Percentiles rank a stretch among this genome's conserved stretches.
Evolutionary conservation across 2,888 invertebrate species (phyloP).

Genomic region (Sinotaia quadrata): DNA sequence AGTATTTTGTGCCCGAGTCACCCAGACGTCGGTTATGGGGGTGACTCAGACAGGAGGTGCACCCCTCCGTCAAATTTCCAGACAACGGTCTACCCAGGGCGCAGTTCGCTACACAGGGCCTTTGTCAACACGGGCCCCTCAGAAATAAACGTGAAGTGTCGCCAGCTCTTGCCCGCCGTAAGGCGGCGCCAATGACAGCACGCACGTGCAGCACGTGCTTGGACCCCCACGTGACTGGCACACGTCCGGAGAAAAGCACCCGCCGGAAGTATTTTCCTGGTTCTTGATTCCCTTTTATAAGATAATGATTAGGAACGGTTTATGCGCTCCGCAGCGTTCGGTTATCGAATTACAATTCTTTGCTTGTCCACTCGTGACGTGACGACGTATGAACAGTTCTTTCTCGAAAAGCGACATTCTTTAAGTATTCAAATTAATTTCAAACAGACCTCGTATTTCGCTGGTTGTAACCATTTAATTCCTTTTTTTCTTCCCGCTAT

Average conservation of each 20-base stretch:
- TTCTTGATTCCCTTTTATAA: constrained; percentile 18
- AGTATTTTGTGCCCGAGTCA: too few species aligned
- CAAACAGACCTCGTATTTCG: too few species aligned
- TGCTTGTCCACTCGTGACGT: constrained; percentile 24
- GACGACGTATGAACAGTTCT: too few species aligned
- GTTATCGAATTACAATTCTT: constrained; percentile 16
- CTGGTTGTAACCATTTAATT: too few species aligned
- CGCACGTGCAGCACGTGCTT: constrained; percentile 29
- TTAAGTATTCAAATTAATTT: too few species aligned
- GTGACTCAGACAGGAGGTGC: too few species aligned
- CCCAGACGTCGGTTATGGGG: too few species aligned
- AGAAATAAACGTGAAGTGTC: constrained; percentile 6
- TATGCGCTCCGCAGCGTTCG: constrained; percentile 13
- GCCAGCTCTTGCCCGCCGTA: constrained; percentile 6
- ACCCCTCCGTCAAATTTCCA: too few species aligned
- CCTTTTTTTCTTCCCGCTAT: too few species aligned
- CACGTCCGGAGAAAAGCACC: constrained; percentile 19
- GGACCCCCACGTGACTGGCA: constrained; percentile 23
- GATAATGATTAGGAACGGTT: constrained; percentile 24
- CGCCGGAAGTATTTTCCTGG: constrained; percentile 22
- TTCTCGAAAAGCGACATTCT: too few species aligned
- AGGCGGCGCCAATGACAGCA: constrained; percentile 28
- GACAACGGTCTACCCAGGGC: neutral
- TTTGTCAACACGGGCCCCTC: constrained; percentile 18
- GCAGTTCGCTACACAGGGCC: neutral